Conservation (phyloP, 2,888 invertebrate genomes). For the Sepioteuthis lessoniana region DNA sequence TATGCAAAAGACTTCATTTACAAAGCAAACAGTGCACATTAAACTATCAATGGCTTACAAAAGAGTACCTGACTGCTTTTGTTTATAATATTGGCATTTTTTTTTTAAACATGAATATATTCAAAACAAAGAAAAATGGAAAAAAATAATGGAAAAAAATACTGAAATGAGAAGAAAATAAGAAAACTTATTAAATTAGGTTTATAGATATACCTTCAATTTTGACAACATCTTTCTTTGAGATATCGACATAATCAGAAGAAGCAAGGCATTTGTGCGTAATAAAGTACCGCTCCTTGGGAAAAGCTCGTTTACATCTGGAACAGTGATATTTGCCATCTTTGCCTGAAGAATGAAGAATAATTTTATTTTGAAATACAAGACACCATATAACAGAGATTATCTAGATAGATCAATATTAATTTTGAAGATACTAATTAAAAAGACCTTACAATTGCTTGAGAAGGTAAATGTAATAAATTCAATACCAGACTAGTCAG, state of each 20-base stretch:
- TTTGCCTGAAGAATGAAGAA: constrained; percentile 58
- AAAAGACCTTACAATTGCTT: no score
- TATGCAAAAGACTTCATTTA: no score
- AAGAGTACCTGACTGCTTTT: no score
- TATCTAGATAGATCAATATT: not conserved
- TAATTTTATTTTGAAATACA: not conserved
- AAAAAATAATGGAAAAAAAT: not conserved
- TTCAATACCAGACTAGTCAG: no score
- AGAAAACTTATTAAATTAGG: not conserved
- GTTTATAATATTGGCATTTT: no score
- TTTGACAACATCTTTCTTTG: constrained; percentile 63
- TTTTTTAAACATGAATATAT: no score
- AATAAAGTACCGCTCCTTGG: constrained; percentile 70
- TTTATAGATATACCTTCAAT: constrained; percentile 45
- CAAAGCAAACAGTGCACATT: no score
- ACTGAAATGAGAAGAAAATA: not conserved
- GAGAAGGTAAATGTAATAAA: no score
- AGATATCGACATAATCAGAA: constrained; percentile 72
- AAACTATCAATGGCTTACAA: no score
- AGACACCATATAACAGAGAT: not conserved
- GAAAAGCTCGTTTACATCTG: constrained; percentile 70
- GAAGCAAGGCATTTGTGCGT: constrained; percentile 72
- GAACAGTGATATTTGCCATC: constrained; percentile 69
- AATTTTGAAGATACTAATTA: not conserved
- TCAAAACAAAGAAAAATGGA: no score